These are phyloP conservation scores for Dasyprocta punctata DNA, from an alignment of 2,113 vertebrate genomes.

Conservation along the genomic window DNA sequence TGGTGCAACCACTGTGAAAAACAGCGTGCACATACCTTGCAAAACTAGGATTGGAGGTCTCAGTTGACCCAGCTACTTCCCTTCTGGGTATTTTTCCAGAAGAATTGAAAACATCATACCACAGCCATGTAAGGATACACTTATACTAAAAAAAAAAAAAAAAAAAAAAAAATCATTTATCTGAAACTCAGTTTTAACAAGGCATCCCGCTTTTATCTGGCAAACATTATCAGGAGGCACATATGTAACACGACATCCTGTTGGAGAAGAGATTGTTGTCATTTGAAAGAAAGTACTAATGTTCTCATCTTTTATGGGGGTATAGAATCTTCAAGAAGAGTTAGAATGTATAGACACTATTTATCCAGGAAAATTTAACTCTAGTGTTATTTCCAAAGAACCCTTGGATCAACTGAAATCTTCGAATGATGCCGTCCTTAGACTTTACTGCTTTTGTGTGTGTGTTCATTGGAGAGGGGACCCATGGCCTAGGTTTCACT, in stretches of 20 bases:
- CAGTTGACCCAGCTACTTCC: too few species aligned
- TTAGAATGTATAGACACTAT: background rate
- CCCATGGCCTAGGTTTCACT: background rate
- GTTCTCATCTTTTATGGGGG: background rate
- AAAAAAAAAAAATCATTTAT: background rate
- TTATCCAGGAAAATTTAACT: conserved; percentile 22
- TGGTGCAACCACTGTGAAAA: too few species aligned
- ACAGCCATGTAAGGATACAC: background rate
- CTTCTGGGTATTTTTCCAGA: too few species aligned
- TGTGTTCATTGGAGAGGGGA: background rate
- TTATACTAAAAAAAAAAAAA: background rate
- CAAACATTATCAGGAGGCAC: background rate
- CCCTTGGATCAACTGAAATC: background rate
- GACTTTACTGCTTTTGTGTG: background rate
- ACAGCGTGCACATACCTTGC: too few species aligned
- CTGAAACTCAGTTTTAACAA: background rate
- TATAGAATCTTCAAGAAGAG: background rate
- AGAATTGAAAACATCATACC: too few species aligned
- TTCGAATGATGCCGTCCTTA: background rate
- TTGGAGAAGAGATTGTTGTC: background rate
- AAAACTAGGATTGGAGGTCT: too few species aligned
- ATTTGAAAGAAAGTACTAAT: background rate
- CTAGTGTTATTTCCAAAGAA: background rate
- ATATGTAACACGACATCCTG: background rate
- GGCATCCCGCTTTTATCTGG: background rate